Percentiles rank a stretch among this genome's conserved stretches.
phyloP scores from a whole-genome alignment of 2,797 vertebrate genomes.

The Choloepus didactylus region DNA sequence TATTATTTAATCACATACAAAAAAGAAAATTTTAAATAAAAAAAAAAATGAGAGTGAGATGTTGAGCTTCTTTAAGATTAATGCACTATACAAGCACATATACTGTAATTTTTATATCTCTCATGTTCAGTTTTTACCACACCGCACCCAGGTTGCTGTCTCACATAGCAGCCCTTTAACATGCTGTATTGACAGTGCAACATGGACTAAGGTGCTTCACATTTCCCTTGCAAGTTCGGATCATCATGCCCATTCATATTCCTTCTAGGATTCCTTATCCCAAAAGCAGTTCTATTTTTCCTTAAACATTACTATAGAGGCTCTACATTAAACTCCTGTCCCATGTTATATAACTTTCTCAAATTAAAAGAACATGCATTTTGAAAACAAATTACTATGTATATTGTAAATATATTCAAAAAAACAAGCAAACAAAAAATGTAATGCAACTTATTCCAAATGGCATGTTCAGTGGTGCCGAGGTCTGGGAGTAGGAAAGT shows the following conservation, averaged over 20 bases:
- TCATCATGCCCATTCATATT: slow-evolving; percentile 67
- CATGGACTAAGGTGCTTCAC: slow-evolving; percentile 70
- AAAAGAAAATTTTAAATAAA: neutral
- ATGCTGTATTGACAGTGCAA: slow-evolving; percentile 51
- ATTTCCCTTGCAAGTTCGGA: slow-evolving; percentile 64
- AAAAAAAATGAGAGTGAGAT: slow-evolving; percentile 85
- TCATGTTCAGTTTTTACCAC: slow-evolving; percentile 50
- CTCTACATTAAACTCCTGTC: slow-evolving; percentile 79
- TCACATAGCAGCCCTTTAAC: slow-evolving; percentile 6
- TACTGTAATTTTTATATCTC: slow-evolving; percentile 67
- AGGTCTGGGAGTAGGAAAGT: neutral
- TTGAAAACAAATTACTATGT: slow-evolving; percentile 90
- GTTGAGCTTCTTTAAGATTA: slow-evolving; percentile 87
- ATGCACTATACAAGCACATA: slow-evolving; percentile 89
- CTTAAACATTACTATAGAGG: slow-evolving; percentile 74
- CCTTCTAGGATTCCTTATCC: slow-evolving; percentile 40
- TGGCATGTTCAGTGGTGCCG: too few relatives aligned
- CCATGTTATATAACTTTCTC: slow-evolving; percentile 85
- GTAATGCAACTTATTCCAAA: neutral
- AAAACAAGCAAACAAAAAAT: slow-evolving; percentile 77
- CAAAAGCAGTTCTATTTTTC: slow-evolving; percentile 75
- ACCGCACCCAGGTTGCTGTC: slow-evolving; percentile 47
- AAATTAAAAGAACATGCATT: slow-evolving; percentile 87
- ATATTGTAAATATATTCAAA: slow-evolving; percentile 90
- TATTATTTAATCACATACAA: neutral